Evolutionary conservation across 2,888 invertebrate genomes (phyloP).

Genomic region (Copidosoma aretas): DNA sequence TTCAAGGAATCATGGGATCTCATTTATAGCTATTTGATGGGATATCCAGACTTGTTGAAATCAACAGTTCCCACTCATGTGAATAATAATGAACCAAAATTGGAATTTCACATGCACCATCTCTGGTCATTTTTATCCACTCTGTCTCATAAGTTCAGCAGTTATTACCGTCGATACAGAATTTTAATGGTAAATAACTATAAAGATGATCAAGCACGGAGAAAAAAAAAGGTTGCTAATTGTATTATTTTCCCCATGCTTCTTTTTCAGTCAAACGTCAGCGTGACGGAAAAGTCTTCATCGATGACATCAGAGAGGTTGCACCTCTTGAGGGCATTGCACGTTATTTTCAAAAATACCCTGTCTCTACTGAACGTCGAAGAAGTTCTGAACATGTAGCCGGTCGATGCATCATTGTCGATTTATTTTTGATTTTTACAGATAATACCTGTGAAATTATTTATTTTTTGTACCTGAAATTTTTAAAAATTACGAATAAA

Average conservation of each 20-base stretch:
- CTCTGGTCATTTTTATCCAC: conserved; percentile 71
- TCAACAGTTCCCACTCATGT: conserved; percentile 64
- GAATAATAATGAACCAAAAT: conserved; percentile 50
- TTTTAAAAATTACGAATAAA: too few species aligned
- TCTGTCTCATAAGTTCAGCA: conserved; percentile 73
- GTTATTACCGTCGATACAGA: conserved; percentile 75
- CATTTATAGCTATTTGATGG: conserved; percentile 72
- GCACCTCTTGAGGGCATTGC: conserved; percentile 71
- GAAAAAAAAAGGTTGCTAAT: background rate
- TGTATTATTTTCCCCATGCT: background rate
- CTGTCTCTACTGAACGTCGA: conserved; percentile 72
- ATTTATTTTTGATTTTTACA: background rate
- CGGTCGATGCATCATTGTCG: conserved; percentile 1
- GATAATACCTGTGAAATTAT: background rate
- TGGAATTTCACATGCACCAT: conserved; percentile 70
- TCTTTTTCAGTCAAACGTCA: conserved; percentile 48
- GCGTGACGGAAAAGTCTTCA: conserved; percentile 44
- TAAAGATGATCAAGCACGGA: background rate
- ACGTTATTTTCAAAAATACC: conserved; percentile 70
- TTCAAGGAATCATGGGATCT: conserved; percentile 80
- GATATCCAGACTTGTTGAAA: conserved; percentile 69
- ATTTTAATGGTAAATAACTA: conserved; percentile 71
- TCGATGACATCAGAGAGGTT: conserved; percentile 68
- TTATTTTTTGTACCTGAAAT: conserved; percentile 6
- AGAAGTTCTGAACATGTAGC: conserved; percentile 75